Conservation (phyloP, 2,797 vertebrate genomes). For the Microhierax caerulescens region DNA sequence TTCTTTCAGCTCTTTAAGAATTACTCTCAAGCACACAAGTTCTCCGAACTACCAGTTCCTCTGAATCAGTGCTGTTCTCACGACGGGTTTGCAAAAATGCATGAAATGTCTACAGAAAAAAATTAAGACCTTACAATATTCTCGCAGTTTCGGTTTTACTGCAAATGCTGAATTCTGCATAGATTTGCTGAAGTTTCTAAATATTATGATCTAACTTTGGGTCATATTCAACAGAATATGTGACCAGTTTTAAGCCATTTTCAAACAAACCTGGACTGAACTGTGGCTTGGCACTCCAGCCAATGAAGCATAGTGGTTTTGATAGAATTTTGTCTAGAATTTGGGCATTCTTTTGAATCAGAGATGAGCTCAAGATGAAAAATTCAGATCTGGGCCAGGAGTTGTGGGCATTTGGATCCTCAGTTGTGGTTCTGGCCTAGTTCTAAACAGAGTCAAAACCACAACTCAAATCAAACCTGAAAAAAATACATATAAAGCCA, state of each 20-base stretch:
- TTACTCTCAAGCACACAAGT: neutral
- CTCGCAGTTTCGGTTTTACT: neutral
- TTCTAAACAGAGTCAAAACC: constrained; percentile 6
- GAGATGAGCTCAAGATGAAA: constrained; percentile 29
- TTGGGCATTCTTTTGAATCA: neutral
- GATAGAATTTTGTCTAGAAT: neutral
- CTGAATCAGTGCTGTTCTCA: neutral
- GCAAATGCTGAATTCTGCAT: neutral
- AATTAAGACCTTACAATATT: neutral
- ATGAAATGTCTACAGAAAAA: neutral
- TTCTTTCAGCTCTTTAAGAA: neutral
- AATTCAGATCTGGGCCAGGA: neutral
- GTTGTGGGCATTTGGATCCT: neutral
- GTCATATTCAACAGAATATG: neutral
- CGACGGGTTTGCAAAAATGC: neutral
- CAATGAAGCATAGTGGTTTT: neutral
- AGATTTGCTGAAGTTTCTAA: constrained; percentile 34
- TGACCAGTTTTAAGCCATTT: constrained; percentile 15
- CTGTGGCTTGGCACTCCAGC: constrained; percentile 30
- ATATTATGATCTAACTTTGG: neutral
- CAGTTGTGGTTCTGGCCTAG: constrained; percentile 4
- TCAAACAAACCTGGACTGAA: constrained; percentile 27
- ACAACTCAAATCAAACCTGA: neutral
- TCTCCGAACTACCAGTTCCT: neutral
- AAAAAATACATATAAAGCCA: neutral